Evolutionary conservation across 2,797 vertebrate genomes (phyloP).

Genomic region (Eulemur rubriventer): DNA sequence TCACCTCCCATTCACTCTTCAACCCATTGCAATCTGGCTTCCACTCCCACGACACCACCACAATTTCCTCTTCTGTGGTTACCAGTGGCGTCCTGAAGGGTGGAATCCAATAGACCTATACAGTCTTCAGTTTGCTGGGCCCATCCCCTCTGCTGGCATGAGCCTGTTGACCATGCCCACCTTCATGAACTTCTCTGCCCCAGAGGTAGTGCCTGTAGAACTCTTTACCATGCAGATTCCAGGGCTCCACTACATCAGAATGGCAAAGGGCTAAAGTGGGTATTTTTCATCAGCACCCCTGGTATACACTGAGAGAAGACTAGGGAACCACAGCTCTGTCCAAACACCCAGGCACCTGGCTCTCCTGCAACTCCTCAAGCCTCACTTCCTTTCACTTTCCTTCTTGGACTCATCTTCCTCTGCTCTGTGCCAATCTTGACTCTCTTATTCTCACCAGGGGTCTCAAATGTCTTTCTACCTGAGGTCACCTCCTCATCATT

Average conservation of each 20-base stretch:
- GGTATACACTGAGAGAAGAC: not conserved
- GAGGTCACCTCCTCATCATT: not conserved
- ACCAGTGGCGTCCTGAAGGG: conserved; percentile 28
- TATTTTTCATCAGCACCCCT: not conserved
- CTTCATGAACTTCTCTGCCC: not conserved
- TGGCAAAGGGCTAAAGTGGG: not conserved
- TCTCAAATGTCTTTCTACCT: not conserved
- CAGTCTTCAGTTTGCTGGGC: not conserved
- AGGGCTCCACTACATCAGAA: not conserved
- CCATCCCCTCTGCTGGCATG: not conserved
- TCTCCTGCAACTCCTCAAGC: not conserved
- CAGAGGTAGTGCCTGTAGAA: not conserved
- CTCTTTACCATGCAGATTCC: not conserved
- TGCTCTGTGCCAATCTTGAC: not conserved
- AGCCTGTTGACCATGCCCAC: not conserved
- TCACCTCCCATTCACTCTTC: conserved; percentile 58
- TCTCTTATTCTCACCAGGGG: not conserved
- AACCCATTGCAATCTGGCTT: conserved; percentile 75
- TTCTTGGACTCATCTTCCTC: not conserved
- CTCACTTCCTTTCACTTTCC: not conserved
- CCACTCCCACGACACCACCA: conserved; percentile 37
- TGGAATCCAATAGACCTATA: not conserved
- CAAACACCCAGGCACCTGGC: not conserved
- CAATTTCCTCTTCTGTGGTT: conserved; percentile 61
- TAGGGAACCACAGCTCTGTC: not conserved